Evolutionary conservation across 1,140 invertebrate genomes (phyloP).

Genomic region (Idris sp.): DNA sequence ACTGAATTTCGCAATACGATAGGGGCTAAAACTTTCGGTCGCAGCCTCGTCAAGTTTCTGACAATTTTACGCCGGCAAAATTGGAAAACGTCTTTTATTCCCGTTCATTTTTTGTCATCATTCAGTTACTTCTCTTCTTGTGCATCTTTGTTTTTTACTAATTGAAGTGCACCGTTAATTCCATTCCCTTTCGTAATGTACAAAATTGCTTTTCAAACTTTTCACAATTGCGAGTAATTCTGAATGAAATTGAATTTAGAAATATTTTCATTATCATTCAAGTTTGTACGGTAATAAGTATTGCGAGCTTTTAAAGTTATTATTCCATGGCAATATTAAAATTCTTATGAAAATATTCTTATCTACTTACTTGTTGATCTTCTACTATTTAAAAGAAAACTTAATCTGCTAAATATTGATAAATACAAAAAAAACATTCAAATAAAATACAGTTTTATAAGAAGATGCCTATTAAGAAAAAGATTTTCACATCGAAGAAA

Average conservation of each 20-base stretch:
- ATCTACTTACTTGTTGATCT: too few relatives aligned
- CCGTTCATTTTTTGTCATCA: conserved; percentile 40
- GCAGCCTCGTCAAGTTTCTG: conserved; percentile 48
- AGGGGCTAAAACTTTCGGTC: conserved; percentile 56
- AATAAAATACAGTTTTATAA: too few relatives aligned
- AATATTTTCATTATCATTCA: conserved; percentile 14
- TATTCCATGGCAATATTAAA: too few relatives aligned
- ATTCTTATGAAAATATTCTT: too few relatives aligned
- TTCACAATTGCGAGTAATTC: conserved; percentile 3
- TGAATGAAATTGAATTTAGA: conserved; percentile 2
- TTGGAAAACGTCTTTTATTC: conserved; percentile 50
- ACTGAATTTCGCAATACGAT: conserved; percentile 61
- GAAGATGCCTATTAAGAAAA: too few relatives aligned
- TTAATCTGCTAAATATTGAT: too few relatives aligned
- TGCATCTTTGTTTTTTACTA: conserved; percentile 21
- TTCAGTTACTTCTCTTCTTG: conserved; percentile 12
- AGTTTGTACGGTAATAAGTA: too few relatives aligned
- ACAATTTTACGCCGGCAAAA: conserved; percentile 47
- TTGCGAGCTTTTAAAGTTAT: too few relatives aligned
- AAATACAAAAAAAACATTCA: too few relatives aligned
- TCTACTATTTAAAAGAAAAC: neutral
- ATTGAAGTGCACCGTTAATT: conserved; percentile 21
- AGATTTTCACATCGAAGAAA: too few relatives aligned
- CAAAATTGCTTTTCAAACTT: conserved; percentile 20
- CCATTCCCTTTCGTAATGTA: conserved; percentile 4